Evolutionary conservation across 1,140 invertebrate species (phyloP).

Genomic region (Drosophila littoralis): DNA sequence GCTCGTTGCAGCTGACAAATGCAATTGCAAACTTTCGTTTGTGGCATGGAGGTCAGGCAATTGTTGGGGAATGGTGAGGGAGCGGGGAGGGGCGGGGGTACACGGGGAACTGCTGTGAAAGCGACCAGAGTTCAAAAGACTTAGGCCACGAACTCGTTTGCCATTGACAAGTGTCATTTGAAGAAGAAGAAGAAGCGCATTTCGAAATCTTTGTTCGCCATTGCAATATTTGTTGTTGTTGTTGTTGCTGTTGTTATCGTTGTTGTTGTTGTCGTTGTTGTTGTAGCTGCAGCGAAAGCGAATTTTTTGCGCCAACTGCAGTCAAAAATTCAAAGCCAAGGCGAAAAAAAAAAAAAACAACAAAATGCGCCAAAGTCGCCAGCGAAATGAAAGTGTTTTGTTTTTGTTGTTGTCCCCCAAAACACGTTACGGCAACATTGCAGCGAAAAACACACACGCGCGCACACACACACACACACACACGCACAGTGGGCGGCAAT

Average conservation of each 20-base stretch:
- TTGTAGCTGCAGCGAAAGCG: conserved; percentile 60
- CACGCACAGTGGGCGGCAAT: conserved; percentile 39
- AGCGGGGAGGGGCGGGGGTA: background rate
- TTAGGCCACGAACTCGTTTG: conserved; percentile 72
- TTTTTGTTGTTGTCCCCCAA: conserved; percentile 48
- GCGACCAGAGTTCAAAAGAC: conserved; percentile 69
- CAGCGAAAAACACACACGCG: background rate
- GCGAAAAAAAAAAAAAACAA: conserved; percentile 39
- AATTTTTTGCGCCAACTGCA: conserved; percentile 76
- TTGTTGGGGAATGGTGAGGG: too few species aligned
- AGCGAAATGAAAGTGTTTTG: conserved; percentile 71
- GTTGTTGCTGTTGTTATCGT: conserved; percentile 17
- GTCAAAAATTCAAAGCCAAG: conserved; percentile 69
- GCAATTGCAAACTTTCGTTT: conserved; percentile 48
- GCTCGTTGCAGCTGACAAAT: conserved; percentile 12
- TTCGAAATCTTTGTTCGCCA: conserved; percentile 42
- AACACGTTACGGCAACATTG: conserved; percentile 61
- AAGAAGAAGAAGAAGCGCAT: conserved; percentile 40
- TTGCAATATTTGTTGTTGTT: conserved; percentile 24
- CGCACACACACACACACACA: too few species aligned
- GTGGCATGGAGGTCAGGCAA: conserved; percentile 36
- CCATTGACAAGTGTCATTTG: conserved; percentile 75
- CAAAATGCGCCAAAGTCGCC: conserved; percentile 24
- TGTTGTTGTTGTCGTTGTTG: conserved; percentile 17
- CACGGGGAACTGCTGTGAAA: conserved; percentile 45